Base-by-base conservation (phyloP, 2,888 invertebrate genomes). In the Selenia dentaria region DNA sequence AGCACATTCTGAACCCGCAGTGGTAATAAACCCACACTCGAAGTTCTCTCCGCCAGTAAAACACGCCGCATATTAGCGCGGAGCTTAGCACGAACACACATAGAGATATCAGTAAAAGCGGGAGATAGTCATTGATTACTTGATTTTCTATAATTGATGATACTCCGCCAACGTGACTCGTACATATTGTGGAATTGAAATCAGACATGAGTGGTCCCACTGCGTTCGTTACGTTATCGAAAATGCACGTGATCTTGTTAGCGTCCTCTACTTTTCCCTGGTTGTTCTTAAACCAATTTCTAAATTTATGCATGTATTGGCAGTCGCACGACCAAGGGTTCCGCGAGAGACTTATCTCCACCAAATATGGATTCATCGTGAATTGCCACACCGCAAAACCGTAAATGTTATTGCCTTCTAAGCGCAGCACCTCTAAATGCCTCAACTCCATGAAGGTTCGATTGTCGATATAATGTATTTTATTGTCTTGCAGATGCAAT, bases 261-360 rank as follows among this genome's bases (percentile, higher is more conserved):
- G 95, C 94, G 74, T 97, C 97, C 59, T 94, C 92, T 37, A 97
- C 95, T 91, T 96, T 96, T 48, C 94, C 95, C 32, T 93, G 91
- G 79, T 96, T 96, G 51, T 93, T 93, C 64, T 93, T 93, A 71
- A 97, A 92, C 94, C 96, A 97, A 62, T 92, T 93, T 66, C 96
- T 93, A 73, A 95, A 96, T 74, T 94, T 93, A 62, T 94, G 94
- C 67, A 97, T 85, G 80, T 96, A 97, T 64, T 93, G 93, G 85
- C 98, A 98, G 75, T 97, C 96, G 83, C 98, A 98, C 56, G 96
- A 96, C 97, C 97, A 98, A 35, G 95, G 95, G 79, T 98, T 98
- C 64, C 94, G 94, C 44, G 95, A 93, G 55, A 98, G 91, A 40
- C 95, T 95, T 65, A 98, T 94, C 82, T 96, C 96, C n/a, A 96